A percentile compares a stretch with the other conserved stretches of the same genome.
Evolutionary conservation across 1,140 invertebrate species (phyloP).

Genomic region (Pseudomyrmex cubaensis): DNA sequence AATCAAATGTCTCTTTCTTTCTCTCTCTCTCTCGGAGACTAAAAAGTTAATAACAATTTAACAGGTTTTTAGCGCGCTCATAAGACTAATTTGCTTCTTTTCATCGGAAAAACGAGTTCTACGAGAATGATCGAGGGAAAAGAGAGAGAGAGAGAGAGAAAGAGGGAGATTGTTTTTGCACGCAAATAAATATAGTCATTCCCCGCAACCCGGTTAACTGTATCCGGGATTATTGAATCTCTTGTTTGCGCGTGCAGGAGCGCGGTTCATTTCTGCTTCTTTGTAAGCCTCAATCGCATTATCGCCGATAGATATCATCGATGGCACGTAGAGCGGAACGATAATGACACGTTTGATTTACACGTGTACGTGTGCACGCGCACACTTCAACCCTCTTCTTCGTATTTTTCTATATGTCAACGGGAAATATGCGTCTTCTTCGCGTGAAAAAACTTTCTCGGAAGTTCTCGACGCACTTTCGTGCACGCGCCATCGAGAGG

Average conservation of each 20-base stretch:
- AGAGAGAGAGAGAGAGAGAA: no score
- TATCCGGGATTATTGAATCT: slow-evolving; percentile 53
- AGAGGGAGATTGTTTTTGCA: slow-evolving; percentile 10
- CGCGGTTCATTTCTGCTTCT: slow-evolving; percentile 33
- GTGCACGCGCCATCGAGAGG: not conserved
- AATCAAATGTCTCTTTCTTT: not conserved
- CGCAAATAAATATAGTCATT: not conserved
- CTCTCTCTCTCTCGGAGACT: not conserved
- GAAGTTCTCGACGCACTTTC: slow-evolving; percentile 9
- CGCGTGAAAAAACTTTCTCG: slow-evolving; percentile 2
- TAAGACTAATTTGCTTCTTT: not conserved
- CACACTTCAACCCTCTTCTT: slow-evolving; percentile 17
- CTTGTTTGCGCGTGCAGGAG: slow-evolving; percentile 22
- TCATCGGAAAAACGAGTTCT: not conserved
- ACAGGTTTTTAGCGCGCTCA: not conserved
- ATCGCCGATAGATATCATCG: slow-evolving; percentile 45
- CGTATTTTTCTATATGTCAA: not conserved
- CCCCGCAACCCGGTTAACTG: slow-evolving; percentile 40
- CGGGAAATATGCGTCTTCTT: slow-evolving; percentile 38
- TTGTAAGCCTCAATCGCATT: slow-evolving; percentile 29
- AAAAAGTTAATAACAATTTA: not conserved
- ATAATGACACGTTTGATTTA: slow-evolving; percentile 55
- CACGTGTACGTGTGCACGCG: slow-evolving; percentile 19
- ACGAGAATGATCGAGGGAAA: not conserved
- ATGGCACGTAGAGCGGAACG: slow-evolving; percentile 53